phyloP scores from a whole-genome alignment of 2,888 invertebrate species.

The Petrophora chlorosata region DNA sequence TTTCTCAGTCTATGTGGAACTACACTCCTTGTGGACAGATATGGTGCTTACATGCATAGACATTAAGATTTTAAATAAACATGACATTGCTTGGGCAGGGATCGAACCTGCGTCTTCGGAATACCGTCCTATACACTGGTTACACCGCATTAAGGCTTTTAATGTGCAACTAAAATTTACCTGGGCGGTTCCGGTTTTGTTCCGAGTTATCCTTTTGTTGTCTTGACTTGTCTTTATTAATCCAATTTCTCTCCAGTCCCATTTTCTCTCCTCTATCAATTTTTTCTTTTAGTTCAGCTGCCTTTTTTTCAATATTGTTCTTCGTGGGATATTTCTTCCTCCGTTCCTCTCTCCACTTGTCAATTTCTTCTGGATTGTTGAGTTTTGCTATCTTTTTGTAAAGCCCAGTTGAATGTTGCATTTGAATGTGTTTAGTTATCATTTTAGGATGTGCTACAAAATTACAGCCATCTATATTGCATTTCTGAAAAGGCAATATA shows the following conservation, averaged over 20 bases:
- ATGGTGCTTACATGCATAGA: too few relatives aligned
- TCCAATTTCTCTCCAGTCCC: conserved; percentile 53
- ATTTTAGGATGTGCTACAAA: conserved; percentile 91
- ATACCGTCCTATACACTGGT: too few relatives aligned
- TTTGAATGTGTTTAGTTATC: conserved; percentile 90
- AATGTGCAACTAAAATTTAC: too few relatives aligned
- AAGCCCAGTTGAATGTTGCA: conserved; percentile 93
- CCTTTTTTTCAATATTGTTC: conserved; percentile 86
- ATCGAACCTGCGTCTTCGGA: too few relatives aligned
- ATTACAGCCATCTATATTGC: conserved; percentile 91
- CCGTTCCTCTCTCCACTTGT: conserved; percentile 93
- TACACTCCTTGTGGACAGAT: too few relatives aligned
- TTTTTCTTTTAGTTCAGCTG: conserved; percentile 86
- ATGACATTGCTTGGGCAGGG: too few relatives aligned
- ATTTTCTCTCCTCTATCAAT: conserved; percentile 90
- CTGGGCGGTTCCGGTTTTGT: too few relatives aligned
- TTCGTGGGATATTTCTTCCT: conserved; percentile 90
- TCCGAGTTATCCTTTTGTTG: conserved; percentile 4
- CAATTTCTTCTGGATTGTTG: conserved; percentile 91
- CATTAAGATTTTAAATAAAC: too few relatives aligned
- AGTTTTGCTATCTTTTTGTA: conserved; percentile 90
- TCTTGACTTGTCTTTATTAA: neutral
- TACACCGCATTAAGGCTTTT: too few relatives aligned
- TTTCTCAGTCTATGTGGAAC: too few relatives aligned
- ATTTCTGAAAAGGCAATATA: conserved; percentile 77